A percentile compares a stretch with the other conserved stretches of the same genome.
Evolutionary conservation across 2,888 invertebrate genomes (phyloP).

Genomic region (Nemoura dubitans): DNA sequence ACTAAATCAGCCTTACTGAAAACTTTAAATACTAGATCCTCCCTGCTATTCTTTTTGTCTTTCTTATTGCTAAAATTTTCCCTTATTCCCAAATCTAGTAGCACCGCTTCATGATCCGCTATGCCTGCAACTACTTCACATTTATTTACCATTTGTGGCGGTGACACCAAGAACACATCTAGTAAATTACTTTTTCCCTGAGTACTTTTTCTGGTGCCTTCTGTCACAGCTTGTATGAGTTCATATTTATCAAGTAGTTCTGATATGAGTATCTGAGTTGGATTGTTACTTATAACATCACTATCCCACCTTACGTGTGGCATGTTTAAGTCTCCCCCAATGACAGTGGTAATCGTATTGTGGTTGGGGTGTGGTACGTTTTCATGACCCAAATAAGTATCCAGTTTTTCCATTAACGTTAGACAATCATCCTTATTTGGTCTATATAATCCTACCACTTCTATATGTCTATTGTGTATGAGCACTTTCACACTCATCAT

Average conservation of each 20-base stretch:
- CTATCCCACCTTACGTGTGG: no score
- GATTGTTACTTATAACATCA: conserved; percentile 1
- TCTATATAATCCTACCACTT: no score
- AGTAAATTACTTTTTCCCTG: no score
- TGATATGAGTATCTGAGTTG: background rate
- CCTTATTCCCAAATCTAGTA: background rate
- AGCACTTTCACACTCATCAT: conserved; percentile 19
- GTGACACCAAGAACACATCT: no score
- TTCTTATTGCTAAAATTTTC: background rate
- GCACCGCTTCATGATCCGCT: background rate
- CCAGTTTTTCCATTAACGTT: background rate
- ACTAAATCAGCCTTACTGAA: conserved; percentile 19
- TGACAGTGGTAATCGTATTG: background rate
- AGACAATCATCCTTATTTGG: no score
- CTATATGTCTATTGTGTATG: no score
- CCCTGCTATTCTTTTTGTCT: background rate
- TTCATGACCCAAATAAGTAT: background rate
- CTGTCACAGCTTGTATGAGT: no score
- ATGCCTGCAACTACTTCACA: no score
- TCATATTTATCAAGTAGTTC: background rate
- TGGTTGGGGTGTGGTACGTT: no score
- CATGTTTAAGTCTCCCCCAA: no score
- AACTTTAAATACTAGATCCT: background rate
- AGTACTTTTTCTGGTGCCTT: no score
- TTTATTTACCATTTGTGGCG: no score